phyloP scores from a whole-genome alignment of 2,797 vertebrate genomes.

The Nannoperca obscura region DNA sequence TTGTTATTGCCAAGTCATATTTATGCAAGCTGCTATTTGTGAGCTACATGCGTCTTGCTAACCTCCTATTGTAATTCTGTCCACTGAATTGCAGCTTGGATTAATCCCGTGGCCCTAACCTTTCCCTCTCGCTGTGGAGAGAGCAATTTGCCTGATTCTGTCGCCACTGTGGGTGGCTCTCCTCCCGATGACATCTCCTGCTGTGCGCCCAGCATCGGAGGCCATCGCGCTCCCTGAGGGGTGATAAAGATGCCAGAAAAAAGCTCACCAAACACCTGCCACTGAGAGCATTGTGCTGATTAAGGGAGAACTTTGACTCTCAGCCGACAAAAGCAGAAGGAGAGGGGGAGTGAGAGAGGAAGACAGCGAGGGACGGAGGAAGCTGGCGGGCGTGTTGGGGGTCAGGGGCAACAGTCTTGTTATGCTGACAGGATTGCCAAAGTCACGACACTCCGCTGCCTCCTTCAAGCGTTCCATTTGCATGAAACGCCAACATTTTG shows the following conservation, averaged over 20 bases:
- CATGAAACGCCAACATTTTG: slow-evolving; percentile 37
- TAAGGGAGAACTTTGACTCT: slow-evolving; percentile 81
- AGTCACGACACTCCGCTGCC: slow-evolving; percentile 50
- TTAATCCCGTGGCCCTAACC: slow-evolving; percentile 66
- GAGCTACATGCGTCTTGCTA: slow-evolving; percentile 24
- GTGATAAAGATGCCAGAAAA: slow-evolving; percentile 76
- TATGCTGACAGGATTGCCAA: slow-evolving; percentile 61
- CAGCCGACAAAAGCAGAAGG: slow-evolving; percentile 67
- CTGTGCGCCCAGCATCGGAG: slow-evolving; percentile 69
- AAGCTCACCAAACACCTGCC: slow-evolving; percentile 83
- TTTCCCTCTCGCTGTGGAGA: slow-evolving; percentile 71
- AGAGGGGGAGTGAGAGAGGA: slow-evolving; percentile 60
- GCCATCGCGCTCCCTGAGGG: slow-evolving; percentile 71
- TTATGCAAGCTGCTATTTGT: slow-evolving; percentile 24
- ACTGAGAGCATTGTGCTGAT: slow-evolving; percentile 82
- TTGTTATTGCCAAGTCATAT: slow-evolving; percentile 22
- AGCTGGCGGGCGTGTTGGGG: slow-evolving; percentile 42
- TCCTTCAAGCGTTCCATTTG: slow-evolving; percentile 34
- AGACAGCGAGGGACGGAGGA: slow-evolving; percentile 46
- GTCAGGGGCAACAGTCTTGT: slow-evolving; percentile 62
- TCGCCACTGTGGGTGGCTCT: slow-evolving; percentile 75
- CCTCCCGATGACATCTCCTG: slow-evolving; percentile 77
- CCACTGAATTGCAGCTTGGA: slow-evolving; percentile 36
- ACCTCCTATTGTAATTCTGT: slow-evolving; percentile 41
- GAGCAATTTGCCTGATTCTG: slow-evolving; percentile 85